Conservation (phyloP, 2,113 vertebrate genomes). For the Brachirus orientalis region DNA sequence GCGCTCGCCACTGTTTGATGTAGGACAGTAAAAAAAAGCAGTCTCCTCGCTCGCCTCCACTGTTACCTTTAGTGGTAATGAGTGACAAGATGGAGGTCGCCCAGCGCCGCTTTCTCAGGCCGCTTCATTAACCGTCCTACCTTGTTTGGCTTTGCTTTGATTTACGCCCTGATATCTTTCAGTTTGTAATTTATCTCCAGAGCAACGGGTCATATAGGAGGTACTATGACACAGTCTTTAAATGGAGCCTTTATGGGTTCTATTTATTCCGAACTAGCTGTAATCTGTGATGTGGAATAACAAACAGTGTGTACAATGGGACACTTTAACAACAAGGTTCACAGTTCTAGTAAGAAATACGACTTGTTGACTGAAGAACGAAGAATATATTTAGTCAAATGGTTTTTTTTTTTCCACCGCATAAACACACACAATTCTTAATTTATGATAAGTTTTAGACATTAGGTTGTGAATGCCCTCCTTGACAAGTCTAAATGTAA, state of each 20-base stretch:
- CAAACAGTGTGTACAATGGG: background rate
- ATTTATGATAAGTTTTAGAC: background rate
- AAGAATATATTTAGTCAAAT: no score
- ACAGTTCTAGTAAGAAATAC: background rate
- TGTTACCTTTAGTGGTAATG: slow-evolving; percentile 48
- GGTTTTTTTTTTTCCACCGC: background rate
- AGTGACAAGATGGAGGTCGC: slow-evolving; percentile 46
- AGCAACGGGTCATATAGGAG: slow-evolving; percentile 34
- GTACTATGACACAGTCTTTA: slow-evolving; percentile 13
- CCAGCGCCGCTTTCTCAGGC: slow-evolving; percentile 42
- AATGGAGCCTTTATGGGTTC: slow-evolving; percentile 8
- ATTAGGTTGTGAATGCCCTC: background rate
- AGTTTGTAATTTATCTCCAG: slow-evolving; percentile 57
- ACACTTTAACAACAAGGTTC: no score
- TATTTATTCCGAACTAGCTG: slow-evolving; percentile 34
- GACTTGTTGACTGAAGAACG: background rate
- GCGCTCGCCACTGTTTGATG: slow-evolving; percentile 43
- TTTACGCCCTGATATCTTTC: slow-evolving; percentile 47
- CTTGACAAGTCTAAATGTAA: background rate
- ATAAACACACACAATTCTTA: background rate
- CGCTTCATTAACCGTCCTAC: slow-evolving; percentile 59
- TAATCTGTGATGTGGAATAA: slow-evolving; percentile 13
- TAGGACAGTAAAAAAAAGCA: slow-evolving; percentile 36
- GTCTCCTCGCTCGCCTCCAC: slow-evolving; percentile 2
- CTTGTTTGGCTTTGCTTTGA: slow-evolving; percentile 67